Base-by-base conservation (phyloP, 2,113 vertebrate genomes). In the Ploceus nigricollis region DNA sequence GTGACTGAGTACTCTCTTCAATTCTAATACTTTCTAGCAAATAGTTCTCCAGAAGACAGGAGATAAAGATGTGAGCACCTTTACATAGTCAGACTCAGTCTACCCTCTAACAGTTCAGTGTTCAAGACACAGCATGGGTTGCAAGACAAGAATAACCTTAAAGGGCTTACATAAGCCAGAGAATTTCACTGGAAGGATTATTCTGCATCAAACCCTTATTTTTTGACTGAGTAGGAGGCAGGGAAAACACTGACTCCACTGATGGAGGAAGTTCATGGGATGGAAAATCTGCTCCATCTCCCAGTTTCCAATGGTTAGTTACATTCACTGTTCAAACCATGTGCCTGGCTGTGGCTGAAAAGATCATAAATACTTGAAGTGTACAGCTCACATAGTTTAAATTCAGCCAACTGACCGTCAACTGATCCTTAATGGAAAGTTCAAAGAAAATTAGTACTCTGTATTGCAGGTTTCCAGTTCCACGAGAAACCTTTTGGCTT, bases 281-380 rank as follows among this genome's bases (percentile, higher is more conserved):
- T 64, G 76, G 79, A 93, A 94, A 96, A 92, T 93, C 71, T 88
- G 44, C n/a, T 77, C 60, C 33, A 88, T 90, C 47, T 88, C 63
- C 76, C 76, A 93, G 82, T 93, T 94, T 96, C 85, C 66, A 88
- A 63, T 54, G 45, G 42, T 93, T 90, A 88, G 68, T 77, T 91
- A 47, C 27, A 57, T 85, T 80, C 70, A 63, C n/a, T 54, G 42
- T 70, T 77, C 53, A 96, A 94, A 80, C 66, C 47, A 37, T 31
- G 39, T 70, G 66, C 66, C 78, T 95, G 79, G 37, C 39, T 94
- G n/a, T 85, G 78, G 35, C 51, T 86, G 57, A 94, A 93, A 95
- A 79, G 53, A 72, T 50, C 78, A 85, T 82, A 96, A 95, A 82
- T 78, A 50, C 45, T 82, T 82, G 73, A 71, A 87, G 21, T 45